A percentile compares a stretch with the other conserved stretches of the same genome.
phyloP scores from a whole-genome alignment of 2,888 invertebrate species.

The Standfussiana lucernea region DNA sequence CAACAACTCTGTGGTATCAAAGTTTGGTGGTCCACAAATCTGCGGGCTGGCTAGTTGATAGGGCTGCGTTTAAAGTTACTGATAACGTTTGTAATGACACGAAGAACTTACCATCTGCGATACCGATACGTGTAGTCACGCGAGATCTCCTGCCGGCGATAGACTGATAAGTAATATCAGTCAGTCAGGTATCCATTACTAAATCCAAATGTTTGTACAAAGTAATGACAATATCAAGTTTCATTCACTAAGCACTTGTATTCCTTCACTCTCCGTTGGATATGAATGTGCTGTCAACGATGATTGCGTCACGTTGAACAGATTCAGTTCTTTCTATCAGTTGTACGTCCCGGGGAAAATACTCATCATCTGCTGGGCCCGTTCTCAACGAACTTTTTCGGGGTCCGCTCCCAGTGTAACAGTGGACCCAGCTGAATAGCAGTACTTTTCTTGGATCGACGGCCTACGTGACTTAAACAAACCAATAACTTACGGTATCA shows the following conservation, averaged over 20 bases:
- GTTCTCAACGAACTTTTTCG: not conserved
- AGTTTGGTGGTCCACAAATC: slow-evolving; percentile 4
- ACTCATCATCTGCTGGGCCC: not conserved
- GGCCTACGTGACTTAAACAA: not conserved
- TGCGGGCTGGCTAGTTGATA: not conserved
- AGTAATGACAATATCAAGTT: not conserved
- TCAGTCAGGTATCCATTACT: not conserved
- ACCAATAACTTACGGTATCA: not conserved
- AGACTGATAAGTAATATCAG: not conserved
- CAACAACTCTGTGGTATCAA: not conserved
- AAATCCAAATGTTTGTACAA: not conserved
- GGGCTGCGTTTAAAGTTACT: not conserved
- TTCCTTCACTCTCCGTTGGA: not conserved
- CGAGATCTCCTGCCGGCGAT: not conserved
- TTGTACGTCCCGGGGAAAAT: not conserved
- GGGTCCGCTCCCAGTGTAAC: not conserved
- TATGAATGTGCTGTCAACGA: not conserved
- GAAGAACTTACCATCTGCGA: not conserved
- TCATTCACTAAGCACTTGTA: not conserved
- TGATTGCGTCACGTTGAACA: no score
- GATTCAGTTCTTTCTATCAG: not conserved
- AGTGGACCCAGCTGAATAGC: not conserved
- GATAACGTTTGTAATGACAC: not conserved
- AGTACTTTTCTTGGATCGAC: not conserved
- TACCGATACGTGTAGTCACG: not conserved